Percentiles rank a stretch among this genome's conserved stretches.
Evolutionary conservation across 2,797 vertebrate species (phyloP).

Genomic region (Gymnocypris eckloni): DNA sequence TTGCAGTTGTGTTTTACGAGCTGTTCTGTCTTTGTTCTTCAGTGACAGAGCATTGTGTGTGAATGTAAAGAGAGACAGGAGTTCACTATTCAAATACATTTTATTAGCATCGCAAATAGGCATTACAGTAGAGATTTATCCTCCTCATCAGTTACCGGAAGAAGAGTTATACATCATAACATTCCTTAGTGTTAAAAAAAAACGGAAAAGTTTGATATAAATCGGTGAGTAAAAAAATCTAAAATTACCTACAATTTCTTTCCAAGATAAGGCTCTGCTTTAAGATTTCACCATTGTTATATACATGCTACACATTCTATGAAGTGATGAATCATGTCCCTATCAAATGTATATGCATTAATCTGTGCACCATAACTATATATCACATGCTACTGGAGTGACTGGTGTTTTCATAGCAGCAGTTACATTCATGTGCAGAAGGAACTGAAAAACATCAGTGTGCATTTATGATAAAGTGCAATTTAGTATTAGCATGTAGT

Average conservation of each 20-base stretch:
- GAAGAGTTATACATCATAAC: constrained; percentile 56
- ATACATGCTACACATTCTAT: background rate
- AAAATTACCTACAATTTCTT: background rate
- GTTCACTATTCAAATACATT: constrained; percentile 65
- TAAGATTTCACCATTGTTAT: background rate
- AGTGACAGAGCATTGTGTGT: constrained; percentile 6
- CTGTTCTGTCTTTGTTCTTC: background rate
- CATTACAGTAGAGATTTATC: constrained; percentile 60
- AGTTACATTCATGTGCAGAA: constrained; percentile 26
- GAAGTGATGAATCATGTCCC: background rate
- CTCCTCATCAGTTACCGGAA: constrained; percentile 35
- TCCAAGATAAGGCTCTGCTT: background rate
- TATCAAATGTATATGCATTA: background rate
- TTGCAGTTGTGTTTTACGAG: background rate
- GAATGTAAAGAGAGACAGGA: constrained; percentile 56
- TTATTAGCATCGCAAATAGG: constrained; percentile 74
- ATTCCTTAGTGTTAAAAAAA: constrained; percentile 12
- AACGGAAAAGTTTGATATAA: background rate
- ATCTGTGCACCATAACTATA: background rate
- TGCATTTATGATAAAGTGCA: constrained; percentile 36
- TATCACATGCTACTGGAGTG: constrained; percentile 22
- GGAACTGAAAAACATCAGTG: background rate
- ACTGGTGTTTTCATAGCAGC: constrained; percentile 26
- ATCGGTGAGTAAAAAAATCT: background rate
- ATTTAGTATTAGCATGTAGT: background rate